Evolutionary conservation across 2,888 invertebrate species (phyloP).

Genomic region (Cryptosula pallasiana): DNA sequence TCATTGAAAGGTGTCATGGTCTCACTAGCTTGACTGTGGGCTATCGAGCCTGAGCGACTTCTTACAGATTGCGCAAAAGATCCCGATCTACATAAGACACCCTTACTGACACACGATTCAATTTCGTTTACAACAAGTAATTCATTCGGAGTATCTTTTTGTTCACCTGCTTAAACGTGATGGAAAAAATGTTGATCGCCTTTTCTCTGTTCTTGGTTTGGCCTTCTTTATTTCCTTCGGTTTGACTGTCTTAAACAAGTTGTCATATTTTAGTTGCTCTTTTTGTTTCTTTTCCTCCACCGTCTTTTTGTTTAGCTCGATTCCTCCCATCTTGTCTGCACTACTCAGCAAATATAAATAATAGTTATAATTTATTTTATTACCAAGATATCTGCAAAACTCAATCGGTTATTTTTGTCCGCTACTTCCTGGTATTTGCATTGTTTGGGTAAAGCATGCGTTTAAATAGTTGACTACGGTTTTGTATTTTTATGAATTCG

Average conservation of each 20-base stretch:
- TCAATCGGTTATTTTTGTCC: too few species aligned
- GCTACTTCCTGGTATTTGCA: too few species aligned
- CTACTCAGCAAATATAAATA: too few species aligned
- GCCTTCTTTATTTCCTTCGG: not conserved
- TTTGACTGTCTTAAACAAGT: not conserved
- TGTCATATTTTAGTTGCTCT: slow-evolving; percentile 23
- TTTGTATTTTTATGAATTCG: too few species aligned
- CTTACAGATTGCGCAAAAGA: not conserved
- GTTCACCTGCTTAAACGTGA: not conserved
- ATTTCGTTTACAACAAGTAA: too few species aligned
- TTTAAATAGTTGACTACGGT: too few species aligned
- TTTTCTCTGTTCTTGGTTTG: not conserved
- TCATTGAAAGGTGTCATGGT: slow-evolving; percentile 4
- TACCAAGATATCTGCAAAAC: too few species aligned
- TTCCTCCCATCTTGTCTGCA: slow-evolving; percentile 15
- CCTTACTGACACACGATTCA: not conserved
- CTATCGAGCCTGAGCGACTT: slow-evolving; percentile 8
- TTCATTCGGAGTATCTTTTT: too few species aligned
- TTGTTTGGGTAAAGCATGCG: too few species aligned
- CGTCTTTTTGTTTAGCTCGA: not conserved
- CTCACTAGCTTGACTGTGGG: slow-evolving; percentile 12
- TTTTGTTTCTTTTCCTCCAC: slow-evolving; percentile 10
- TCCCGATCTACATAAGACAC: not conserved
- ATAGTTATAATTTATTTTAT: too few species aligned
- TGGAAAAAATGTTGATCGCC: slow-evolving; percentile 16